Base-by-base conservation (phyloP, 2,113 vertebrate species). In the Caloenas nicobarica region DNA sequence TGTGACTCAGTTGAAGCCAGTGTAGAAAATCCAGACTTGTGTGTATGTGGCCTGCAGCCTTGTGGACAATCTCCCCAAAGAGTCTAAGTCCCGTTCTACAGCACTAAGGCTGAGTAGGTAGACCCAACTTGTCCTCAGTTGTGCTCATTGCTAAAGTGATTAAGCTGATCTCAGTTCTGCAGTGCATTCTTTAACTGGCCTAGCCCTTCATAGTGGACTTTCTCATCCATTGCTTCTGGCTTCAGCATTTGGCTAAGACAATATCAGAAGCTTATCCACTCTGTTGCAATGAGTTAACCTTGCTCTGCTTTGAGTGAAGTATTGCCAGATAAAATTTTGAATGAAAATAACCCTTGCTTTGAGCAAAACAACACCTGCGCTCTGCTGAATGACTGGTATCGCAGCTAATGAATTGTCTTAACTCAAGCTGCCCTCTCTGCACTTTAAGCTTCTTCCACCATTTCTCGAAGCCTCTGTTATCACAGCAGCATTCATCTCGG, bases 281-380 rank as follows among this genome's bases (percentile, higher is more conserved):
- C 8, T 53, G 26, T 33, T 77, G 40, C 25, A 61, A 8, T 3
- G 19, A 42, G 33, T 42, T 57, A 48, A 69, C 61, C 9, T 48
- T 70, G n/a, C 40, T 91, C 77, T 34, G 7, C 44, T 26, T 33
- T 42, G 28, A 65, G 8, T 38, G 29, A 81, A 33, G 26, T 31
- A 21, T 26, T 87, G 48, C 23, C 64, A 60, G 44, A 9, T 29
- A 70, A 14, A 62, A 31, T 70, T 81, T 26, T 22, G 28, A 71
- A 74, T 54, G 5, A 50, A 93, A 62, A 61, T 28, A 31, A 54
- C 11, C 21, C 10, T 54, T 62, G 4, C 25, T 76, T 91, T 68
- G 57, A 53, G 21, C 42, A 40, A 66, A 91, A 54, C 13, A 10
- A 1, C 11, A 11, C 46, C 56, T 79, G n/a, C 0, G 0, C n/a